Conservation (phyloP, 2,797 vertebrate genomes). For the Poecilia picta region DNA sequence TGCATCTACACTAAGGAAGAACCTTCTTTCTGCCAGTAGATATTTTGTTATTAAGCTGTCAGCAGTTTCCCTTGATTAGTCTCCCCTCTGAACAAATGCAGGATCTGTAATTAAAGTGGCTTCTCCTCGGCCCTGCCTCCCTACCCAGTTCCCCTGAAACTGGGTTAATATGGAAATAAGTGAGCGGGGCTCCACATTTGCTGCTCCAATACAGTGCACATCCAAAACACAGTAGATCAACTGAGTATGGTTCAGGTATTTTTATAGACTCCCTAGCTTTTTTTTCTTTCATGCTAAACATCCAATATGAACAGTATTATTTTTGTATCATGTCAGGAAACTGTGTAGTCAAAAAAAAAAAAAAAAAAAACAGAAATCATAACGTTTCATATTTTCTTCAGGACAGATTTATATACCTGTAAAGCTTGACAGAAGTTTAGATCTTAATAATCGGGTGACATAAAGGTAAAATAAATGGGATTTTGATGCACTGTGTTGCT, state of each 20-base stretch:
- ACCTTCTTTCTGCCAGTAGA: slow-evolving; percentile 37
- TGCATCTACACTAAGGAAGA: slow-evolving; percentile 9
- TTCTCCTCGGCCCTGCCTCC: slow-evolving; percentile 21
- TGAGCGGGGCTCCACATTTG: slow-evolving; percentile 26
- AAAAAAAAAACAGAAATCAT: not conserved
- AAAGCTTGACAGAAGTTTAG: not conserved
- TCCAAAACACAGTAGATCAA: slow-evolving; percentile 10
- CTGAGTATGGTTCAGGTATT: not conserved
- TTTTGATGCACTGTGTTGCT: not conserved
- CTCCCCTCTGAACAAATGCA: slow-evolving; percentile 30
- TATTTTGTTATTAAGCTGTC: slow-evolving; percentile 54
- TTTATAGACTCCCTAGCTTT: not conserved
- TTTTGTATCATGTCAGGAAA: not conserved
- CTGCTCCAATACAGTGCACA: slow-evolving; percentile 21
- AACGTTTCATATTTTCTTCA: not conserved
- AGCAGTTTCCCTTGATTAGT: slow-evolving; percentile 62
- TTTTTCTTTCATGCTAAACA: not conserved
- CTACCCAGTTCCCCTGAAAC: slow-evolving; percentile 36
- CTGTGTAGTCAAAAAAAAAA: not conserved
- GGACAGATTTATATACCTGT: not conserved
- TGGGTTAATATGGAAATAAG: slow-evolving; percentile 69
- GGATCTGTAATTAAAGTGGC: slow-evolving; percentile 61
- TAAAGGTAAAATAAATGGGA: not conserved
- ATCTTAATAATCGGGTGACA: not conserved
- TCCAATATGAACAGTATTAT: not conserved